These are phyloP conservation scores for Lasioglossum villosulum DNA, from an alignment of 2,888 invertebrate genomes.

Conservation along the genomic window DNA sequence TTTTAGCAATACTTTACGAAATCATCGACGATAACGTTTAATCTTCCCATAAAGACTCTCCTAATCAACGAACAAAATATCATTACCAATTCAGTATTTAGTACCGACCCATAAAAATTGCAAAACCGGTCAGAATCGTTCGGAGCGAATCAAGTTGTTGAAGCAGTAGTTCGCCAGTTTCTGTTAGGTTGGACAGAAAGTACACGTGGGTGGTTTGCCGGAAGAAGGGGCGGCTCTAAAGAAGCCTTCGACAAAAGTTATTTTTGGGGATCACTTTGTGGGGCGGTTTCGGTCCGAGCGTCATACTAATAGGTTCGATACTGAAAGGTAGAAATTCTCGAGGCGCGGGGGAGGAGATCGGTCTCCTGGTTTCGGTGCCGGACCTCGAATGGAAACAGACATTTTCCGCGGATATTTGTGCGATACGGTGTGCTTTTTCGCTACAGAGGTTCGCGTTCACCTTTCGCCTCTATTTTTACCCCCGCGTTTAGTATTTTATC, in stretches of 20 bases:
- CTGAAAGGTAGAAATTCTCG: conserved; percentile 60
- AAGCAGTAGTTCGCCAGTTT: no score
- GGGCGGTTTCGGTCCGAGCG: conserved; percentile 27
- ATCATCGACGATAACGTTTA: no score
- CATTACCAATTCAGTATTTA: no score
- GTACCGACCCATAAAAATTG: no score
- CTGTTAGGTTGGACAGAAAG: no score
- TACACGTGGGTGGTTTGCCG: not conserved
- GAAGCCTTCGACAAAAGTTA: conserved; percentile 36
- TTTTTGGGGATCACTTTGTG: conserved; percentile 48
- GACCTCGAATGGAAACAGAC: conserved; percentile 34
- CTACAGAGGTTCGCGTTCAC: conserved; percentile 32
- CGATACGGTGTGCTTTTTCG: conserved; percentile 50
- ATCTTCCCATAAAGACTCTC: no score
- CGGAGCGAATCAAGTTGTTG: no score
- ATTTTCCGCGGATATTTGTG: conserved; percentile 62
- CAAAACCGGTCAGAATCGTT: no score
- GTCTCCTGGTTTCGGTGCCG: not conserved
- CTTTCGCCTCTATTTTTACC: conserved; percentile 53
- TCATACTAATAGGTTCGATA: conserved; percentile 71
- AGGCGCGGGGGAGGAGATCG: conserved; percentile 11
- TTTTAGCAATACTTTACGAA: no score
- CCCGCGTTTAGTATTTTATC: conserved; percentile 59
- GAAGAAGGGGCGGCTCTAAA: conserved; percentile 1
- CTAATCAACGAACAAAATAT: no score